A percentile compares a stretch with the other conserved stretches of the same genome.
Conservation (phyloP, 1,140 invertebrate genomes). For the Coenobita brevimanus region DNA sequence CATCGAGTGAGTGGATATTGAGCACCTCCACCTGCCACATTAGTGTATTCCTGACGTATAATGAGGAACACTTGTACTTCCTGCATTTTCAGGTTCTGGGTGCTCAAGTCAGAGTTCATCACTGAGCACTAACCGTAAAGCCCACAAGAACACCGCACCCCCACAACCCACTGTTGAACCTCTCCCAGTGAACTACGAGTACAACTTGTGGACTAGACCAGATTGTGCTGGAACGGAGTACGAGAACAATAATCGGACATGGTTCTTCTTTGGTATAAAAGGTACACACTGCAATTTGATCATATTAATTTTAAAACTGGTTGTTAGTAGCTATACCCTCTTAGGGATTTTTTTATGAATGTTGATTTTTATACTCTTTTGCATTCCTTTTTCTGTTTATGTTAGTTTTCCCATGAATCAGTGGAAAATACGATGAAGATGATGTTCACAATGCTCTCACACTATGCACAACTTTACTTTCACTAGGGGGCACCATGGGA, state of each 20-base stretch:
- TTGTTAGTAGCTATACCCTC: background rate
- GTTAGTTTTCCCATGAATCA: too few species aligned
- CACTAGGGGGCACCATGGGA: constrained; percentile 76
- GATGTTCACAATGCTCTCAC: too few species aligned
- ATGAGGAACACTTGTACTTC: too few species aligned
- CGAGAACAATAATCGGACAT: constrained; percentile 93
- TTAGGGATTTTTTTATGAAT: background rate
- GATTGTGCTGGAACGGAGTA: constrained; percentile 91
- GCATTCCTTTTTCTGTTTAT: too few species aligned
- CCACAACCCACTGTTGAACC: constrained; percentile 37
- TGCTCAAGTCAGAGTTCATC: background rate
- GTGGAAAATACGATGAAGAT: too few species aligned
- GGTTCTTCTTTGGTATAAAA: constrained; percentile 94
- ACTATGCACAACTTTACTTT: too few species aligned
- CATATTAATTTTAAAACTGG: background rate
- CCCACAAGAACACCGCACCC: constrained; percentile 39
- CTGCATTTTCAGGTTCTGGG: too few species aligned
- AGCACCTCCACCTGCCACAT: too few species aligned
- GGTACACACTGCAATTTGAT: constrained; percentile 70
- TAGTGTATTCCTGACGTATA: too few species aligned
- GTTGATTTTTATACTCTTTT: background rate
- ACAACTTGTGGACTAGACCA: constrained; percentile 92
- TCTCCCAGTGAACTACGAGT: constrained; percentile 77
- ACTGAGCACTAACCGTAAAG: constrained; percentile 24
- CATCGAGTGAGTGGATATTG: too few species aligned